Evolutionary conservation across 1,140 invertebrate species (phyloP).

Genomic region (Orchestia grillus): DNA sequence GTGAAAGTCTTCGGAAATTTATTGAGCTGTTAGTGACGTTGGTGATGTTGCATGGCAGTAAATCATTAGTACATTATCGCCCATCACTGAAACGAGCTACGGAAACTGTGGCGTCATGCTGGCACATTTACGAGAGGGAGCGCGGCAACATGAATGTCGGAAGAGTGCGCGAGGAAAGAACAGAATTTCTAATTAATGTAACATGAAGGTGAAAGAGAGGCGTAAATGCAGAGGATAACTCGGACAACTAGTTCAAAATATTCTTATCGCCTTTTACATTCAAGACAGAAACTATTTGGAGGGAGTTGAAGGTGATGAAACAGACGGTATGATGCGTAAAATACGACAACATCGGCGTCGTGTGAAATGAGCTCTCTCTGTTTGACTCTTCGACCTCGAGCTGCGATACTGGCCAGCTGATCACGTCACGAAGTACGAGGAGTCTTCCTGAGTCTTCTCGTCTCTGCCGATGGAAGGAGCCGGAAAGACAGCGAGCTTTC

Average conservation of each 20-base stretch:
- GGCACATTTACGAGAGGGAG: not conserved
- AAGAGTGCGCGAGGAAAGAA: not conserved
- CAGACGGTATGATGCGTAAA: too few relatives aligned
- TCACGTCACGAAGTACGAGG: too few relatives aligned
- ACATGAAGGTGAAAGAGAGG: not conserved
- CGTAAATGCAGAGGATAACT: not conserved
- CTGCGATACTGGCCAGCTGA: too few relatives aligned
- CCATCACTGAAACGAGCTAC: not conserved
- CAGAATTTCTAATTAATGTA: not conserved
- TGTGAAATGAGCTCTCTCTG: too few relatives aligned
- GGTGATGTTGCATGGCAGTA: not conserved
- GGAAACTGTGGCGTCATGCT: not conserved
- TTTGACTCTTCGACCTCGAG: too few relatives aligned
- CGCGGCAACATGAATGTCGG: not conserved
- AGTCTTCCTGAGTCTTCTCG: too few relatives aligned
- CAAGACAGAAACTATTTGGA: not conserved
- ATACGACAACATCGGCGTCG: too few relatives aligned
- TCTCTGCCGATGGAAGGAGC: too few relatives aligned
- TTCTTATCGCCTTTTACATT: not conserved
- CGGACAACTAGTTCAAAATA: not conserved
- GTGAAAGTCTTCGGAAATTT: too few relatives aligned
- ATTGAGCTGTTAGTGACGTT: too few relatives aligned
- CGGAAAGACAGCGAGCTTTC: too few relatives aligned
- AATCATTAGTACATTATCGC: not conserved
- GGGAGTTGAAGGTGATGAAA: not conserved